Base-by-base conservation (phyloP, 2,113 vertebrate genomes). In the Nibea coibor region DNA sequence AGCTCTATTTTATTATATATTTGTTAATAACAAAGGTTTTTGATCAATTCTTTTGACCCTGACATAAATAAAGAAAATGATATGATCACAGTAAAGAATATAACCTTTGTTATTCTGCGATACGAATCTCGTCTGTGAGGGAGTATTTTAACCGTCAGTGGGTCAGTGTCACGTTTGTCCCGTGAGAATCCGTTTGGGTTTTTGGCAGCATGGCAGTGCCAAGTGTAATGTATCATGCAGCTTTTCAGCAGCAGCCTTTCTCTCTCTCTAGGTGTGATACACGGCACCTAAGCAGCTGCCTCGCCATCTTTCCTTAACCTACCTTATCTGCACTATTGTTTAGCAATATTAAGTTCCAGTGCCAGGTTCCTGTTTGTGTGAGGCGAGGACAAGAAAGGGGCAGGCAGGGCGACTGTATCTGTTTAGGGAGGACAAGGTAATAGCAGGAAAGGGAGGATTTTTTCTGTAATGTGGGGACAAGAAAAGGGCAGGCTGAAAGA, bases 281-380 rank as follows among this genome's bases (percentile, higher is more conserved):
- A 72, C 35, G 35, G 53, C 62, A 82, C 63, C 53, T 72, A 61
- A 62, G 35, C 20, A 26, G 48, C 28, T 53, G 24, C 19, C 16
- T 9, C 15, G 19, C 20, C 31, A 42, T 54, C 19, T 64, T 58
- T 59, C 47, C 42, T 43, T 45, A 39, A 42, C 58, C 20, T 28
- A 4, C 22, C 48, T 65, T 50, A 67, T 85, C 74, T 78, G 20
- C 50, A 50, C 56, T 61, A 53, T 80, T 82, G 78, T 81, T 80
- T n/a, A 20, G 59, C n/a, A 77, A 72, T 74, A 78, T 86, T 70
- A 67, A 39, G 72, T 82, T 84, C 16, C 24, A 43, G 8, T 53
- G 16, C 15, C 42, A 59, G 43, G n/a, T 16, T 63, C 10, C 15
- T 19, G 6, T 70, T 85, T 80, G 50, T 88, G n/a, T 70, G 35